A percentile compares a stretch with the other conserved stretches of the same genome.
Evolutionary conservation across 2,113 vertebrate genomes (phyloP).

Genomic region (Globicephala melas): DNA sequence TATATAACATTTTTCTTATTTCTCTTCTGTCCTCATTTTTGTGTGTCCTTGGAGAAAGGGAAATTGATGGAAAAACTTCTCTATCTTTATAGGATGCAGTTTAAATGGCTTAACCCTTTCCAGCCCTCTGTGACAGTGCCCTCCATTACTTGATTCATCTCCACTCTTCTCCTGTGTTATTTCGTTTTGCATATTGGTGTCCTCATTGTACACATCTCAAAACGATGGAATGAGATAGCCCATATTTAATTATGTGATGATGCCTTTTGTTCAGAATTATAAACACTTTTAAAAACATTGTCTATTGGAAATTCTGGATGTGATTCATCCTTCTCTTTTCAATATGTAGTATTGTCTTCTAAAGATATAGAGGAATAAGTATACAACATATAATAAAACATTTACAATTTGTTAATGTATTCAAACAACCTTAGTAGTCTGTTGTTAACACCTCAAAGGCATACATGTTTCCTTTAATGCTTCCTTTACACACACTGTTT

Average conservation of each 20-base stretch:
- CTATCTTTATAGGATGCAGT: neutral
- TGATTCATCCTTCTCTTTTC: neutral
- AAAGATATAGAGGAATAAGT: neutral
- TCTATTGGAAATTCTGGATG: neutral
- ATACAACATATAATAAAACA: neutral
- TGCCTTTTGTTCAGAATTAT: neutral
- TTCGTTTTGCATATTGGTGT: neutral
- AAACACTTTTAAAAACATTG: neutral
- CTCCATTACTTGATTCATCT: neutral
- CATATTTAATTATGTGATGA: neutral
- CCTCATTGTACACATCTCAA: neutral
- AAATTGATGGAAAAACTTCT: neutral
- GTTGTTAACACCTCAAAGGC: neutral
- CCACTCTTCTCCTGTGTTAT: neutral
- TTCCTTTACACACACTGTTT: neutral
- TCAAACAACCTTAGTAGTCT: neutral
- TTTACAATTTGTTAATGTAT: neutral
- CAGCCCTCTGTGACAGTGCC: neutral
- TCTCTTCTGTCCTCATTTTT: neutral
- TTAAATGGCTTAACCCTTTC: neutral
- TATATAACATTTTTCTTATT: neutral
- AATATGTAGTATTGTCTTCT: neutral
- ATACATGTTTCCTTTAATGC: neutral
- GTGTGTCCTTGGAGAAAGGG: constrained; percentile 30
- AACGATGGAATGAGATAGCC: neutral